Evolutionary conservation across 2,797 vertebrate species (phyloP), one percentile per base, ranked within the genome.

Genomic region (Coilia nasus): DNA sequence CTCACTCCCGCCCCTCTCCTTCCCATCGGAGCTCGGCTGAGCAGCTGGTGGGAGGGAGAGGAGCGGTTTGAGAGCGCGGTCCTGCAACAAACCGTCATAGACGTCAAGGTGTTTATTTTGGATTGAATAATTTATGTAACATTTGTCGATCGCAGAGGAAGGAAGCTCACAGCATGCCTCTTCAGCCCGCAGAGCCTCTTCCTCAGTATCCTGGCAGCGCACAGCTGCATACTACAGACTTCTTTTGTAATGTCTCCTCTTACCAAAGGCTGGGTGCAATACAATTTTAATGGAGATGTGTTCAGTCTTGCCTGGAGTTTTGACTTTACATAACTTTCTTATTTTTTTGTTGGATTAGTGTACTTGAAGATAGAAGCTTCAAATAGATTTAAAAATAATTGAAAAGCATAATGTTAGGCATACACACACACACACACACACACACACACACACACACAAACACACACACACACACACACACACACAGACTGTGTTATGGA

Each of bases 121-220:
- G 81, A 83, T 81, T 88, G 87, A 89, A 85, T 91, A 89, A 87
- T 88, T 89, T 87, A 89, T 84, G 41, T 87, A 88, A 93, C 85
- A 84, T 91, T 90, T 89, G 87, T 87, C 89, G 88, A 59, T 88
- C 85, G 80, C 81, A 89, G 84, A 89, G 87, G 89, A 87, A 88
- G 88, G 82, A 91, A 56, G 6, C 67, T 88, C 85, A 28, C 86
- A 80, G 90, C 64, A 87, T 88, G 87, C 47, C 82, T 83, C 75
- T 41, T 19, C 71, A 78, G 71, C 35, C 71, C 19, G 31, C 28
- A 75, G 67, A 75, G 31, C 35, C 35, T 60, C 19, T 21, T 35
- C 19, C 35, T 44, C 35, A 41, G 17, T 6, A 0, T 21, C 19
- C 71, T 21, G 71, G 5, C 19, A 25, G 31, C 7, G 19, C 71